A percentile compares a stretch with the other conserved stretches of the same genome.
phyloP scores from a whole-genome alignment of 2,888 invertebrate species.

The Ophion costatus region DNA sequence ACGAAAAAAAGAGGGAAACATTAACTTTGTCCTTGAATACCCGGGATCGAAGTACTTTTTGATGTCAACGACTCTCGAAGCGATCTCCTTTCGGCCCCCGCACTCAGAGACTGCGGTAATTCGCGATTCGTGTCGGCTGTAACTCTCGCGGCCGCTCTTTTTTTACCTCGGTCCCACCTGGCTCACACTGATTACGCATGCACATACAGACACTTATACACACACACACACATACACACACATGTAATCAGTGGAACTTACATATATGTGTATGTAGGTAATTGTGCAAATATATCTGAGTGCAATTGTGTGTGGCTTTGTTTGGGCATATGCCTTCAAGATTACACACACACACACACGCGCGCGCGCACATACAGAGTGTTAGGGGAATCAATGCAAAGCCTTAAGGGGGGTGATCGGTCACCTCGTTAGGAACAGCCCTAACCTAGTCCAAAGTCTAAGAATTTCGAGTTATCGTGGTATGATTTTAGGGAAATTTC shows the following conservation, averaged over 20 bases:
- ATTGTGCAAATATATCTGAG: not conserved
- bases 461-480: too few species aligned
- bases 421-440: too few species aligned
- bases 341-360: too few species aligned
- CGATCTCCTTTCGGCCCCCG: conserved; percentile 73
- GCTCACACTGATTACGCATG: conserved; percentile 44
- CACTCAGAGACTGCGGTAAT: conserved; percentile 74
- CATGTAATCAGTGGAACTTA: not conserved
- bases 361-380: too few species aligned
- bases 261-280: too few species aligned
- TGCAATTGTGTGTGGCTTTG: too few species aligned
- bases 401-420: too few species aligned
- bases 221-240: not conserved
- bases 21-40: conserved; percentile 54
- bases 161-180: conserved; percentile 68
- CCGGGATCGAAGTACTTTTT: conserved; percentile 81
- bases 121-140: conserved; percentile 82
- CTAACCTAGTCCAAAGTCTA: too few species aligned
- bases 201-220: not conserved
- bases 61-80: conserved; percentile 78
- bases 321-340: too few species aligned
- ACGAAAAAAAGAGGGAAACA: conserved; percentile 19
- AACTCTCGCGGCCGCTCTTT: conserved; percentile 74
- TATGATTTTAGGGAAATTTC: too few species aligned
- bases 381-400: too few species aligned